Conservation (phyloP, 2,113 vertebrate genomes). For the Cynoglossus semilaevis region DNA sequence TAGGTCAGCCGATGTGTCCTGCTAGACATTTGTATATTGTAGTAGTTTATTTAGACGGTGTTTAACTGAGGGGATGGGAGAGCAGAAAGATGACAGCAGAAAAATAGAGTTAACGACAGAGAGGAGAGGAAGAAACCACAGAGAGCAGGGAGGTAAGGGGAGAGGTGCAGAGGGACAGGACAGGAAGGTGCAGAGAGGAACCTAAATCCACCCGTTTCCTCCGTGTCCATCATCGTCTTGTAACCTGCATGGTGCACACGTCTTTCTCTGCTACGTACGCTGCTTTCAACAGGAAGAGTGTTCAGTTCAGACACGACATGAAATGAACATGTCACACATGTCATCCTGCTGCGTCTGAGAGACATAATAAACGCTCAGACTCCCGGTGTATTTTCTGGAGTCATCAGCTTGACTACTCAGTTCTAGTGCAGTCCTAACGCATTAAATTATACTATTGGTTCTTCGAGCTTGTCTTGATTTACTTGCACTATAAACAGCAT, state of each 20-base stretch:
- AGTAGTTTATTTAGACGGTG: constrained; percentile 30
- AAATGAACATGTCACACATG: constrained; percentile 10
- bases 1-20: constrained; percentile 14
- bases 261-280: constrained; percentile 14
- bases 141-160: constrained; percentile 38
- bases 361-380: not conserved
- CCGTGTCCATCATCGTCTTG: constrained; percentile 37
- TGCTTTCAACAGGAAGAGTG: constrained; percentile 5
- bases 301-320: constrained; percentile 1
- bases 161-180: constrained; percentile 38
- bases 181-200: constrained; percentile 32
- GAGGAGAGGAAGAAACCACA: constrained; percentile 27
- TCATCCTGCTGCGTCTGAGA: constrained; percentile 15
- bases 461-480: no score
- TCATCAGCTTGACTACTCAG: not conserved
- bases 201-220: constrained; percentile 47
- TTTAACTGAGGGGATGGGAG: constrained; percentile 10
- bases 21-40: constrained; percentile 36
- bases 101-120: not conserved
- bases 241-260: constrained; percentile 5
- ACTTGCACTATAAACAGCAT: no score
- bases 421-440: not conserved
- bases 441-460: no score
- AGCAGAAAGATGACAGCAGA: constrained; percentile 9
- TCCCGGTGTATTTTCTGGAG: no score